Base-by-base conservation (phyloP, 2,797 vertebrate species). In the Poeciliopsis presidionis region DNA sequence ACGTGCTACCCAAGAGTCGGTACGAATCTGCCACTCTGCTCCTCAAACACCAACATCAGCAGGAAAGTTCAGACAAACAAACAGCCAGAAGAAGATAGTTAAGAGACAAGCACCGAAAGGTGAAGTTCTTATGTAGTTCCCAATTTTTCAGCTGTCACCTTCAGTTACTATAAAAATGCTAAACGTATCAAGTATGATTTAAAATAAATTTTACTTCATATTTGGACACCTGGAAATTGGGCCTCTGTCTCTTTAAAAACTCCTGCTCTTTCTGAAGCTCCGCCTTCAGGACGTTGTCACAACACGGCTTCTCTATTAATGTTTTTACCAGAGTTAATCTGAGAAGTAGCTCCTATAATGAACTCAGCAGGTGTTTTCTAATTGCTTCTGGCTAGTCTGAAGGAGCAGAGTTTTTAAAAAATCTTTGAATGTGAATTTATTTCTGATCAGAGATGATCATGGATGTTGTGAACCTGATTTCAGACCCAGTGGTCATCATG, bases 401-500 rank as follows among this genome's bases (percentile, higher is more conserved):
- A 49, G 47, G 47, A 20, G 16, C 47, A 20, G 47, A 20, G 16
- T 18, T 65, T 30, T 12, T 5, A 13, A 36, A 63, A 28, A 4
- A 7, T 33, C 57, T 49, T 49, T 49, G 7, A 20, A 20, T 20
- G 16, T 49, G 5, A 59, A 14, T 59, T 0, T n/a, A 16, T 3
- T 33, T 33, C 11, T 39, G 36, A 65, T 20, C 18, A 8, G 8
- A 36, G 3, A 39, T 65, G 25, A 45, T 16, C 4, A 4, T 43
- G 8, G 6, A 12, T 25, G 22, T 20, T 9, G 6, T 20, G 1
- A 3, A 9, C 55, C 14, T 84, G 65, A 72, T 43, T 81, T 33
- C 85, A 99, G 98, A 99, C 95, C 98, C 98, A 12, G 98, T 98
- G 61, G 98, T 98, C 82, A 99, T 99, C 94, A 99, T 99, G 98